Evolutionary conservation across 2,113 vertebrate genomes (phyloP).

Genomic region (Herpailurus yagouaroundi): DNA sequence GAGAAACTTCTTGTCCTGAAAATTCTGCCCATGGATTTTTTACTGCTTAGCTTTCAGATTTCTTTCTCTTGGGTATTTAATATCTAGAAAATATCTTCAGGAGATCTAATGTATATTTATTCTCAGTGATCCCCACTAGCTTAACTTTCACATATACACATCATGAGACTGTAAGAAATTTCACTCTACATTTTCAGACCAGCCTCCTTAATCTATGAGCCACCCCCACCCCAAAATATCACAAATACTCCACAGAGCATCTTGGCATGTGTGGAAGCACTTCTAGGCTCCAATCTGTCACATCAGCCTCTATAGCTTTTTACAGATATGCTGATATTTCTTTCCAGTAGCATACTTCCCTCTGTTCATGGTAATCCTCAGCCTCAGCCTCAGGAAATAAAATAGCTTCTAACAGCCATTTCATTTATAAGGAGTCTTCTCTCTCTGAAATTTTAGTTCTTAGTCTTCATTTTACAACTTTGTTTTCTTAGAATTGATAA

Average conservation of each 20-base stretch:
- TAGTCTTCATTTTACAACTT: not conserved
- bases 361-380: not conserved
- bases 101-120: not conserved
- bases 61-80: not conserved
- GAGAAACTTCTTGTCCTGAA: not conserved
- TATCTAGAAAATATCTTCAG: not conserved
- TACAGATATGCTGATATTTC: not conserved
- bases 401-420: not conserved
- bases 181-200: not conserved
- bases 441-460: not conserved
- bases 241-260: not conserved
- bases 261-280: not conserved
- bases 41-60: not conserved
- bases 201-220: not conserved
- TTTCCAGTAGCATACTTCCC: not conserved
- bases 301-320: not conserved
- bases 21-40: not conserved
- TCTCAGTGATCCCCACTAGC: not conserved
- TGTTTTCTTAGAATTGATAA: not conserved
- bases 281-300: not conserved
- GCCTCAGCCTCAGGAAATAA: not conserved
- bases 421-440: not conserved
- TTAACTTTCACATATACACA: not conserved
- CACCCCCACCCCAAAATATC: not conserved
- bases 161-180: not conserved